Conservation (phyloP, 2,888 invertebrate genomes). For the Emmelina monodactyla region DNA sequence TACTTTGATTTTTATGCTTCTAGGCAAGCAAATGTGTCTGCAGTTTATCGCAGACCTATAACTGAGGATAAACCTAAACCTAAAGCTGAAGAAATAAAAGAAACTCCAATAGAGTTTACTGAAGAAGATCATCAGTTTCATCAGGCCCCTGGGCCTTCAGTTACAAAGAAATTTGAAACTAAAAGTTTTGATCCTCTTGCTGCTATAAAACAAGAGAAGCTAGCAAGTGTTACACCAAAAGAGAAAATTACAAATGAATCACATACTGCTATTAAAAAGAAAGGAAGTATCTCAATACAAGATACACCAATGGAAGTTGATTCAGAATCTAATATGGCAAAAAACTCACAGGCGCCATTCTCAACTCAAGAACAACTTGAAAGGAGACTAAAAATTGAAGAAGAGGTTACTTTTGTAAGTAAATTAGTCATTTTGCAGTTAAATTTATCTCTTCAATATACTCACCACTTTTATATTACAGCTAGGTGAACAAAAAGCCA, state of each 20-base stretch:
- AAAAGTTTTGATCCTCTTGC: conserved; percentile 26
- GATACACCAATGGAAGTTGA: conserved; percentile 9
- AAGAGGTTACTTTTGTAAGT: conserved; percentile 57
- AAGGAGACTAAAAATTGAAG: conserved; percentile 48
- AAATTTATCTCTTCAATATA: background rate
- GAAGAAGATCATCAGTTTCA: no score
- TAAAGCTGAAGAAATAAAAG: conserved; percentile 6
- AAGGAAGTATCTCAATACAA: conserved; percentile 9
- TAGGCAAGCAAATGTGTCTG: conserved; percentile 76
- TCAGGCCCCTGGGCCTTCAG: conserved; percentile 8
- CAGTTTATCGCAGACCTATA: conserved; percentile 48
- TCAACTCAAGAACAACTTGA: conserved; percentile 34
- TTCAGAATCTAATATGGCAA: conserved; percentile 3
- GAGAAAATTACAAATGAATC: conserved; percentile 11
- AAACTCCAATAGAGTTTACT: conserved; percentile 3
- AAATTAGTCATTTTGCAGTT: background rate
- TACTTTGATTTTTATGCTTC: no score
- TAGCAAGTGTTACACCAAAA: conserved; percentile 7
- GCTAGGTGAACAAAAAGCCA: conserved; percentile 78
- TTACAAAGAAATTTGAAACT: conserved; percentile 3
- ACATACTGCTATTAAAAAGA: conserved; percentile 8
- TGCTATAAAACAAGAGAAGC: conserved; percentile 25
- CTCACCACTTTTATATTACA: conserved; percentile 32
- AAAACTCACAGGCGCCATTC: conserved; percentile 16
- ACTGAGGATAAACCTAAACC: conserved; percentile 6